Evolutionary conservation across 2,888 invertebrate genomes (phyloP).

Genomic region (Luperina nickerlii): DNA sequence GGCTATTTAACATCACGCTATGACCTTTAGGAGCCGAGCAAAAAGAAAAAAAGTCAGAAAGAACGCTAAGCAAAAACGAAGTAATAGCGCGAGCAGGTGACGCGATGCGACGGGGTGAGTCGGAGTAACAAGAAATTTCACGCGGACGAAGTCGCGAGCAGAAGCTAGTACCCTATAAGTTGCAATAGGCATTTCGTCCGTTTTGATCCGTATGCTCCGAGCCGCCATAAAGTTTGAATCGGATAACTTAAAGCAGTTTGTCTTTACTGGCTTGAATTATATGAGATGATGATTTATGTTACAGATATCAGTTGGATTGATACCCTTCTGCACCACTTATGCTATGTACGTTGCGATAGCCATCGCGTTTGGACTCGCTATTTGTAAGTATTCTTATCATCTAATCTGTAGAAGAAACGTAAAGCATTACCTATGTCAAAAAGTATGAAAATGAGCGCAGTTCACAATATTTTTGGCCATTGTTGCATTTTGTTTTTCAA

Average conservation of each 20-base stretch:
- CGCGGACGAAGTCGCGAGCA: no score
- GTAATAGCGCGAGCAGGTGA: no score
- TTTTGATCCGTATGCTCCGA: neutral
- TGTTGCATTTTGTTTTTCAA: neutral
- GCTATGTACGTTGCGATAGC: slow-evolving; percentile 94
- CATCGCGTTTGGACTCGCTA: slow-evolving; percentile 97
- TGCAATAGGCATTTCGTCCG: neutral
- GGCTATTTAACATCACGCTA: no score
- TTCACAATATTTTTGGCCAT: neutral
- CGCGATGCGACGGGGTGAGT: no score
- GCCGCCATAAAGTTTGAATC: neutral
- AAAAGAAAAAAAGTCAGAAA: no score
- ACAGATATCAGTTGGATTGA: slow-evolving; percentile 93
- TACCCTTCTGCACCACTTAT: slow-evolving; percentile 95
- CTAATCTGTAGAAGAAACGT: neutral
- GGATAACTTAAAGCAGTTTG: neutral
- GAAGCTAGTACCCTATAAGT: no score
- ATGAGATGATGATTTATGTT: slow-evolving; percentile 51
- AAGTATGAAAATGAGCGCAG: neutral
- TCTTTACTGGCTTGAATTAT: neutral
- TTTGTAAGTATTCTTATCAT: slow-evolving; percentile 91
- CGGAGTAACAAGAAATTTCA: no score
- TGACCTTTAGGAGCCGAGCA: no score
- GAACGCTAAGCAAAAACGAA: no score
- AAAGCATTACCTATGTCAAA: neutral